Base-by-base conservation (phyloP, 2,888 invertebrate species). In the Seira musarum region DNA sequence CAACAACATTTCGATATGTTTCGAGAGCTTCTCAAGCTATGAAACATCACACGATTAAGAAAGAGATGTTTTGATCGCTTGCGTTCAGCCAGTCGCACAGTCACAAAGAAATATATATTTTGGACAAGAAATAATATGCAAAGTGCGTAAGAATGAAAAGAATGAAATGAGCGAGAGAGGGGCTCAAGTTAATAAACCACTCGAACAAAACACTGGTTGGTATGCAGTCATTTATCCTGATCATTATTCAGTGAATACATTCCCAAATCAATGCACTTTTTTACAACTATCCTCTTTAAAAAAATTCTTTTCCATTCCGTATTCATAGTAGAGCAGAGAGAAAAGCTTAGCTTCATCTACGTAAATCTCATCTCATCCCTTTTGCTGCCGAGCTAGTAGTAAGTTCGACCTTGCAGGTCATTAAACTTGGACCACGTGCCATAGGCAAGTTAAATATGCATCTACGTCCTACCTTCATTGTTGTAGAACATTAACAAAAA, bases 351-450 rank as follows among this genome's bases (percentile, higher is more conserved):
- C 30, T 30, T 30, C 30, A 30, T 30, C 30, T 30, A n/a, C n/a
- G n/a, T n/a, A 53, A 53, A 2, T 53, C 53, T 13, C 30, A 30
- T 30, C 8, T 8, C 40, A 40, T 66, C 21, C 22, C 46, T 46
- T 40, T 17, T 70, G 65, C 40, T 30, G 30, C 30, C 30, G 30
- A 30, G 30, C 30, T 65, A 74, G 63, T 64, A 69, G 77, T 70
- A 70, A 40, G 80, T 82, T 83, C 85, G 85, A 85, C 85, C 85
- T 85, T 85, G 85, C 82, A 85, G 83, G 85, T 82, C 85, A 85
- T 83, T 85, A 82, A 82, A 85, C 83, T 73, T 81, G 70, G 70
- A 85, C 85, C 85, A 85, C 85, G 85, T 85, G 85, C 85, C 85
- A 82, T 72, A 65, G 73, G 71, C 64, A 66, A 72, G 72, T 30